These are phyloP conservation scores for Bucco capensis DNA, from an alignment of 2,113 vertebrate species.

Conservation along the genomic window DNA sequence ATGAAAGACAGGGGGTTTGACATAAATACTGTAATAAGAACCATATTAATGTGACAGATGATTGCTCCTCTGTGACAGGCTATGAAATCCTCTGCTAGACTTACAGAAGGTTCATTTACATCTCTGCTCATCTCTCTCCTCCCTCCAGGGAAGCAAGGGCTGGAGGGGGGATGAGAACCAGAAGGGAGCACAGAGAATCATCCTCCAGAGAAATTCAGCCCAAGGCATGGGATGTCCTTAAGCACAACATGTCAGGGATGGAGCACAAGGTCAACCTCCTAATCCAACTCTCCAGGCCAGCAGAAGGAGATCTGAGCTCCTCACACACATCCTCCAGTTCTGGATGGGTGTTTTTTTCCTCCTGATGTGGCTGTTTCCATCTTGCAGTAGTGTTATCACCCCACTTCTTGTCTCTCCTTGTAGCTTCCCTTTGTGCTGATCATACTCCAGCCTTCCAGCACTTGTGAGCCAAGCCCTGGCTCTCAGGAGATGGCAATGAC, in stretches of 20 bases:
- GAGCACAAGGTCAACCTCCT: neutral
- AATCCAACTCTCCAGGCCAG: too few species aligned
- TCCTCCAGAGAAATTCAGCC: neutral
- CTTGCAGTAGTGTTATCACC: too few species aligned
- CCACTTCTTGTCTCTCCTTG: too few species aligned
- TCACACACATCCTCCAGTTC: too few species aligned
- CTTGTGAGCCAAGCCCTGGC: too few species aligned
- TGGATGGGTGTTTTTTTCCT: too few species aligned
- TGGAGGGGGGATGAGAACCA: neutral
- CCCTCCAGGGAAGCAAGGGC: neutral
- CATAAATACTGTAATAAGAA: slow-evolving; percentile 63
- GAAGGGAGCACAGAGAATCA: neutral
- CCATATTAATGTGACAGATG: slow-evolving; percentile 57
- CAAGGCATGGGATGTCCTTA: neutral
- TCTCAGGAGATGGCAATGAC: too few species aligned
- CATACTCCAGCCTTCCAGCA: too few species aligned
- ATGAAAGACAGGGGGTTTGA: slow-evolving; percentile 54
- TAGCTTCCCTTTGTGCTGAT: too few species aligned
- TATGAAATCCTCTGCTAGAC: slow-evolving; percentile 42
- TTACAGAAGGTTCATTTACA: slow-evolving; percentile 45
- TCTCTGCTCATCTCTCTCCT: neutral
- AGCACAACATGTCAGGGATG: neutral
- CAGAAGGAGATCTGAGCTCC: neutral
- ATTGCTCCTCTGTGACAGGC: slow-evolving; percentile 64
- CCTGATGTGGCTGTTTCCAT: too few species aligned